Evolutionary conservation across 2,888 invertebrate species (phyloP).

Genomic region (Bombylius discolor): DNA sequence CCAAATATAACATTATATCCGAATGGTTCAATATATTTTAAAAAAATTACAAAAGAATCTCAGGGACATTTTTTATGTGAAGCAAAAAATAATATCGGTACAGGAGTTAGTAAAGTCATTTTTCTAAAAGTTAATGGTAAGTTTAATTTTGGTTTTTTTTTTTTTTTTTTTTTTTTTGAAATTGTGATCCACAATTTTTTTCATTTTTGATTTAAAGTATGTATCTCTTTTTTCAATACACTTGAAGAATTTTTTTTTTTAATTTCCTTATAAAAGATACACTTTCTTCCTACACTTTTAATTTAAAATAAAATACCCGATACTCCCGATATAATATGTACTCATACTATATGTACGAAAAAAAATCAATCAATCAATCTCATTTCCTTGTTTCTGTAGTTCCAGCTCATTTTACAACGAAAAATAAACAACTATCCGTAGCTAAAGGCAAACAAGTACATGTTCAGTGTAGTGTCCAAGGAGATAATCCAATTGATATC

Average conservation of each 20-base stretch:
- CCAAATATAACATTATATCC: constrained; percentile 62
- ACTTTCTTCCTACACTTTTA: no score
- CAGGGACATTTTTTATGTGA: constrained; percentile 88
- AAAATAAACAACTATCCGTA: constrained; percentile 68
- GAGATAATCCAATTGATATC: constrained; percentile 78
- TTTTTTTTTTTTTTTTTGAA: background rate
- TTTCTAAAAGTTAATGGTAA: constrained; percentile 80
- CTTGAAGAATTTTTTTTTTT: no score
- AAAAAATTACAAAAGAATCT: constrained; percentile 70
- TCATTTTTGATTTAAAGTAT: background rate
- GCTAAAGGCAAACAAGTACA: constrained; percentile 71
- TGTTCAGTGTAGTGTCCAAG: constrained; percentile 73
- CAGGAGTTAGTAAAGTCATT: constrained; percentile 83
- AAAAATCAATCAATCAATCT: no score
- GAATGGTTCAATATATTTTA: constrained; percentile 74
- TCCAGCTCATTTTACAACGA: constrained; percentile 73
- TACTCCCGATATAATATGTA: no score
- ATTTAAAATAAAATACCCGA: no score
- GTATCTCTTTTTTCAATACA: no score
- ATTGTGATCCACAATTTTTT: background rate
- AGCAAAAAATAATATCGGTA: constrained; percentile 83
- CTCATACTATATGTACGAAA: no score
- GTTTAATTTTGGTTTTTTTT: constrained; percentile 20
- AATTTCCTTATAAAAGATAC: no score
- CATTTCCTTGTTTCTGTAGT: constrained; percentile 34